Base-by-base conservation (phyloP, 2,888 invertebrate genomes). In the Epinotia nisella region DNA sequence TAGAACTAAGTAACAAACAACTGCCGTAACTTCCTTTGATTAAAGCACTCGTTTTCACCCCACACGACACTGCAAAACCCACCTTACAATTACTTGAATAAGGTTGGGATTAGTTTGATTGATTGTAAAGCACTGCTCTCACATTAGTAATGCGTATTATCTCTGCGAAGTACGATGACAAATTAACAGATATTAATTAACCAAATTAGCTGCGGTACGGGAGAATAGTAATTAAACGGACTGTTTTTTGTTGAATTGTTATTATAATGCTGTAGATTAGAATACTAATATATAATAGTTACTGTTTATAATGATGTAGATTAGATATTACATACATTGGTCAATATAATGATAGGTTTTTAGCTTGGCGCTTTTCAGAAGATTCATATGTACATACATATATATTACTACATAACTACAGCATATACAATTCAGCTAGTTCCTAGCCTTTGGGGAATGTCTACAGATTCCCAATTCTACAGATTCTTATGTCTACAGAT, bases 101-200 rank as follows among this genome's bases (percentile, higher is more conserved):
- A 1, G 19, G 51, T 39, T 39, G 19, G 35, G 15, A 39, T 65
- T 65, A 13, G 53, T 39, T 3, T 65, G 56, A 1, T 7, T 1
- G 4, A 15, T n/a, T n/a, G 1, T 53, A 21, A 39, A 56, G 39
- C 10, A n/a, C 24, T 61, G 53, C 7, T 21, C 66, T 45, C 45
- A 56, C 55, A 51, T 60, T 61, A 55, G 39, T 70, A 61, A 61
- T 39, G 39, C 51, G 39, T 11, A 39, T 51, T 69, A 69, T 70
- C 53, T 61, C 51, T 17, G 55, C n/a, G 29, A 55, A 49, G 9
- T 59, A 39, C 39, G 39, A 17, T 10, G 21, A 35, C 51, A 61
- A 41, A 61, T 61, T 70, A 70, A n/a, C 41, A 53, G 41, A 24
- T 70, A 70, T 61, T 61, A 70, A 70, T 55, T 55, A 61, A 41